Conservation (phyloP, 1,140 invertebrate genomes). For the Myzus persicae region DNA sequence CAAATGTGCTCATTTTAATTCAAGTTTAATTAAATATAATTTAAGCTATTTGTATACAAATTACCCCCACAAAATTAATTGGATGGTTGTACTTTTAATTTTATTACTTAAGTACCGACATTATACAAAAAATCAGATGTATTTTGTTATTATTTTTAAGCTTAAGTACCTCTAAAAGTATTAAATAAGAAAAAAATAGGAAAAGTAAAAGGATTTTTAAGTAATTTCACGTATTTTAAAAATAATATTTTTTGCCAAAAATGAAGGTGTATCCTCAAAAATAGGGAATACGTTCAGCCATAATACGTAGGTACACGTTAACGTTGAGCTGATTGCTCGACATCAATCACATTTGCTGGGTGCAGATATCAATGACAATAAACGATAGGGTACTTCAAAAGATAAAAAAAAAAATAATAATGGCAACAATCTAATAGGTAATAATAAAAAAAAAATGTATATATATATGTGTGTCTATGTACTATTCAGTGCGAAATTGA, state of each 20-base stretch:
- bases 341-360: background rate
- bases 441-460: background rate
- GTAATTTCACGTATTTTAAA: background rate
- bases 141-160: background rate
- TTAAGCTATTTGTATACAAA: background rate
- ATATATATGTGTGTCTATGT: background rate
- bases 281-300: background rate
- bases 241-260: background rate
- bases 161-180: background rate
- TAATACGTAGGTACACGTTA: background rate
- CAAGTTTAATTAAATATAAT: background rate
- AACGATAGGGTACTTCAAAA: background rate
- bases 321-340: background rate
- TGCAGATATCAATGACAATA: background rate
- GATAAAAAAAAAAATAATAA: background rate
- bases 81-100: background rate
- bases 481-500: background rate
- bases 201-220: background rate
- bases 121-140: background rate
- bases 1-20: background rate
- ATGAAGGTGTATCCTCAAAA: background rate
- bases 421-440: background rate
- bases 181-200: background rate
- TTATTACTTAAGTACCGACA: background rate
- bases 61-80: background rate